Base-by-base conservation (phyloP, 2,888 invertebrate genomes). In the Plutella xylostella region DNA sequence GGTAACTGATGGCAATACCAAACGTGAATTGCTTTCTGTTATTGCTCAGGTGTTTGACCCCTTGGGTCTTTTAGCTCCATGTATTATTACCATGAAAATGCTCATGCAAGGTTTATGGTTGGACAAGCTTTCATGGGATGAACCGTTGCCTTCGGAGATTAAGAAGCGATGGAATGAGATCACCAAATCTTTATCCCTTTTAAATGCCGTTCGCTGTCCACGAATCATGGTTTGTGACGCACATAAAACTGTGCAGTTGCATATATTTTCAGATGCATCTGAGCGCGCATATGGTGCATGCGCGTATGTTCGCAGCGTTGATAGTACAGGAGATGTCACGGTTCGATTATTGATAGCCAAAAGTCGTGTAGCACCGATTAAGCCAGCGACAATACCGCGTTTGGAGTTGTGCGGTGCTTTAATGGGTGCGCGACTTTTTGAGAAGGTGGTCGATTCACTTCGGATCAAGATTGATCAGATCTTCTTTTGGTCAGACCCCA, bases 61-160 rank as follows among this genome's bases (percentile, higher is more conserved):
- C 9, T 21, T 51, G 5, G 46, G 46, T 20, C 31, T 45, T 43
- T 60, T 48, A n/a, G 31, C 54, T 11, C 57, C 55, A 1, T 51
- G 50, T 42, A 44, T 57, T 0, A 49, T 57, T 1, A 1, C 2
- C 0, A 45, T 54, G 47, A 58, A 59, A 49, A 52, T 55, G 3
- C 7, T 58, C 3, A 14, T 58, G 14, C 58, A 60, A 42, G 47
- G 28, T 20, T 18, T 60, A 11, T 60, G 56, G 58, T 21, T 56
- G 1, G 12, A 43, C 1, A 54, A 52, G 35, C 15, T 58, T 2
- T 45, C 52, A 2, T 61, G 56, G 57, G 56, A 58, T 44, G 57
- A 57, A 0, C 34, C 18, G 1, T 14, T 52, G 11, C 34, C 42
- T n/a, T 3, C 7, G 3, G 25, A 21, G 14, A 5, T 50, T 1